A percentile compares a stretch with the other conserved stretches of the same genome.
phyloP scores from a whole-genome alignment of 2,888 invertebrate species.

The Galerucella pusilla region DNA sequence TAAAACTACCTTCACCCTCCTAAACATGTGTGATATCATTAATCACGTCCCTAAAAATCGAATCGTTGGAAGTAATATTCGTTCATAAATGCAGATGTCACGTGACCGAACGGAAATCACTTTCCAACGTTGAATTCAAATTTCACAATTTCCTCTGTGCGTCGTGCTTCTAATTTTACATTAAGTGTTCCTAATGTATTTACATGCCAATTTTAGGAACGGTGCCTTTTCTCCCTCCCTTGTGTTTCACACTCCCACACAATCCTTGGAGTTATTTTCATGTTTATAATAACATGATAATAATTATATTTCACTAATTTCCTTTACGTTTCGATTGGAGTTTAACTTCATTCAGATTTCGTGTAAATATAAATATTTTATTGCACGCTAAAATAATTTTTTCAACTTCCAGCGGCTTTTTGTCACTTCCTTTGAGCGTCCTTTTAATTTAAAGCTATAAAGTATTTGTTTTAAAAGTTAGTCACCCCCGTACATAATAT shows the following conservation, averaged over 20 bases:
- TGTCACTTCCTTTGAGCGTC: neutral
- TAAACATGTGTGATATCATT: conserved; percentile 6
- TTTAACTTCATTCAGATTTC: neutral
- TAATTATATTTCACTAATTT: conserved; percentile 13
- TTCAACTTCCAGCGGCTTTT: neutral
- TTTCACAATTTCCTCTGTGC: conserved; percentile 64
- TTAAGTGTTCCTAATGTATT: conserved; percentile 62
- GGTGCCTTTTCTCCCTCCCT: conserved; percentile 24
- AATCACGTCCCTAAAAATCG: conserved; percentile 30
- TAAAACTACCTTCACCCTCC: neutral
- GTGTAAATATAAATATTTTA: too few relatives aligned
- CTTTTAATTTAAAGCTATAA: too few relatives aligned
- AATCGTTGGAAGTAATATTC: conserved; percentile 31
- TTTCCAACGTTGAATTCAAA: conserved; percentile 62
- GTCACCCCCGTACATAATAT: neutral
- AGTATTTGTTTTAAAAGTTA: too few relatives aligned
- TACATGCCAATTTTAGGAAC: conserved; percentile 59
- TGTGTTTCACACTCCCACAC: conserved; percentile 13
- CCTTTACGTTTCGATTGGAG: neutral
- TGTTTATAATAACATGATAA: conserved; percentile 28
- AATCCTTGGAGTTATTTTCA: conserved; percentile 21
- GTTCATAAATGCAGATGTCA: conserved; percentile 55
- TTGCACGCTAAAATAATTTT: neutral
- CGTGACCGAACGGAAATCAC: conserved; percentile 60
- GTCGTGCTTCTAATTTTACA: conserved; percentile 61